Base-by-base conservation (phyloP, 1,140 invertebrate species). In the Spodoptera litura region DNA sequence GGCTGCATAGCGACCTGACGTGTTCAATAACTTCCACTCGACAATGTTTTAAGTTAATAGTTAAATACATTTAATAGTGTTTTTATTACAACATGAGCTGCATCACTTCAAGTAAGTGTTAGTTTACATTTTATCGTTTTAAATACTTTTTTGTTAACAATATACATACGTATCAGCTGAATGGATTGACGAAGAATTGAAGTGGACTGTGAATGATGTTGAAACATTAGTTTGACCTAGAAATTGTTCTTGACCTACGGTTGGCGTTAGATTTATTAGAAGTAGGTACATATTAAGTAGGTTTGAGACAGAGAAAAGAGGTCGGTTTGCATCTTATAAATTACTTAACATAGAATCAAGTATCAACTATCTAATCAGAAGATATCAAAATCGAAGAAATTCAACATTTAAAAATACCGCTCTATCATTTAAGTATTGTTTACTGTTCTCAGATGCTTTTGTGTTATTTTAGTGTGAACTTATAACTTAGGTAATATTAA, bases 11-110 rank as follows among this genome's bases (percentile, higher is more conserved):
- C 78, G 81, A 83, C 59, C 86, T 84, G 85, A 87, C 89, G 89
- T 89, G 84, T 76, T 78, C 83, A 49, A 79, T 82, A 83, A 77
- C 85, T 88, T 89, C 87, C 83, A 88, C 72, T 72, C 61, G 84
- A 86, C 82, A 85, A 83, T 87, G 88, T 79, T 38, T 52, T 80
- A 79, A 71, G 75, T 59, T 79, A 53, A 71, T 78, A 78, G 79
- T 81, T 70, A 68, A 70, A 61, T 78, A 20, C 0, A 56, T 55
- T 58, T 35, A 76, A 58, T 79, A 70, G 77, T 83, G 70, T 79
- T 76, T 66, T 71, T 70, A 77, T 59, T 27, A n/a, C 15, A 44
- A 11, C 35, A 64, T 78, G 66, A 15, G 4, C n/a, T 38, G 11
- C 38, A 56, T 52, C 25, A 52, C 68, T 25, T 12, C 70, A 85